Evolutionary conservation across 2,113 vertebrate species (phyloP).

Genomic region (Numida meleagris): DNA sequence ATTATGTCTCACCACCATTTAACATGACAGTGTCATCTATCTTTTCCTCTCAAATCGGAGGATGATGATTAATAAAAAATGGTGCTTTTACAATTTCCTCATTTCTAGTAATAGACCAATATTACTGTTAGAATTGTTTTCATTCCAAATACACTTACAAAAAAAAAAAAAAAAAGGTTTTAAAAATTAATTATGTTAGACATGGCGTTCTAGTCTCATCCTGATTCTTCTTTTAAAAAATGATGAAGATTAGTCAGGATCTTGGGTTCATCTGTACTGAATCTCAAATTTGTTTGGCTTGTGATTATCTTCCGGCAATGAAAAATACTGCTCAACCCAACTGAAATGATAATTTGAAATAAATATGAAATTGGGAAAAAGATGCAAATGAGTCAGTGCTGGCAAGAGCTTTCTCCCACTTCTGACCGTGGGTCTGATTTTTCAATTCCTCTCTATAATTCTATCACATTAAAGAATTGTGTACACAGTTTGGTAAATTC

Average conservation of each 20-base stretch:
- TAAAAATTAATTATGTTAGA: constrained; percentile 58
- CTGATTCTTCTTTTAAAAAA: constrained; percentile 49
- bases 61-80: constrained; percentile 44
- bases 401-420: neutral
- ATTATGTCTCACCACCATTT: constrained; percentile 60
- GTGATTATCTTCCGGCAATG: neutral
- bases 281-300: constrained; percentile 26
- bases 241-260: constrained; percentile 42
- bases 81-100: constrained; percentile 51
- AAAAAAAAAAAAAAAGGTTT: constrained; percentile 21
- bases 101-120: constrained; percentile 58
- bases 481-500: neutral
- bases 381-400: neutral
- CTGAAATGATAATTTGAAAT: neutral
- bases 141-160: constrained; percentile 52
- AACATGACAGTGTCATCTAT: constrained; percentile 35
- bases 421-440: neutral
- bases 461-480: neutral
- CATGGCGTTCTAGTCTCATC: constrained; percentile 30
- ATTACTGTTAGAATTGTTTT: constrained; percentile 56
- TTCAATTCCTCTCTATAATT: neutral
- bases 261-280: neutral
- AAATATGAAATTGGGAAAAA: constrained; percentile 1
- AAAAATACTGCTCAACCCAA: neutral
- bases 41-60: constrained; percentile 38